Evolutionary conservation across 2,113 vertebrate genomes (phyloP).

Genomic region (Fregetta grallaria): DNA sequence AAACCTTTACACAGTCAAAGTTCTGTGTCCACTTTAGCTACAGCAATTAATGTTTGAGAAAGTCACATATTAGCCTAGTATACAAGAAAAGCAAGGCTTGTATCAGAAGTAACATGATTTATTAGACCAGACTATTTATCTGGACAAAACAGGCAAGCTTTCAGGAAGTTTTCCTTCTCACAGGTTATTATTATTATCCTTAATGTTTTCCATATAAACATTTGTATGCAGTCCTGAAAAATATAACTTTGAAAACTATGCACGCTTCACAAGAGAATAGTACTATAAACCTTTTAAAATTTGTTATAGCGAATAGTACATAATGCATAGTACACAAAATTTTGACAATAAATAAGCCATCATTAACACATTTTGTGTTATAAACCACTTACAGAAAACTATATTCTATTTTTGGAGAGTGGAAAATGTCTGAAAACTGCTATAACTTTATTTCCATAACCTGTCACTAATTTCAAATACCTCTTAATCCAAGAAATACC

Average conservation of each 20-base stretch:
- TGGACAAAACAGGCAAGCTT: not conserved
- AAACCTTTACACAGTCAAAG: not conserved
- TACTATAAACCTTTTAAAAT: not conserved
- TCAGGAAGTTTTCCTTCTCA: not conserved
- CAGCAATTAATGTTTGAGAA: not conserved
- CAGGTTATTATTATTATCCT: not conserved
- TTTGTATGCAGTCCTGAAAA: not conserved
- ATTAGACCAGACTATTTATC: not conserved
- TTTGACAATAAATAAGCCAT: not conserved
- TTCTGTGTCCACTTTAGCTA: not conserved
- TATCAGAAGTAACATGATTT: not conserved
- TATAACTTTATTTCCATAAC: not conserved
- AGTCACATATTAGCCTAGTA: not conserved
- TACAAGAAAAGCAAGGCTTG: not conserved
- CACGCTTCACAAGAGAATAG: not conserved
- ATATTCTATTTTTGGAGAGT: not conserved
- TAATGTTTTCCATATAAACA: not conserved
- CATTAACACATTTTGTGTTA: not conserved
- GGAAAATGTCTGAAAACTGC: not conserved
- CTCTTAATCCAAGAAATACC: not conserved
- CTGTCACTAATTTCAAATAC: not conserved
- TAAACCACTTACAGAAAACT: not conserved
- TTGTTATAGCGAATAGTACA: not conserved
- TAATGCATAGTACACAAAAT: not conserved
- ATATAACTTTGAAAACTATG: not conserved